Percentiles rank a stretch among this genome's conserved stretches.
phyloP scores from a whole-genome alignment of 2,797 vertebrate genomes.

The Acanthiza pusilla region DNA sequence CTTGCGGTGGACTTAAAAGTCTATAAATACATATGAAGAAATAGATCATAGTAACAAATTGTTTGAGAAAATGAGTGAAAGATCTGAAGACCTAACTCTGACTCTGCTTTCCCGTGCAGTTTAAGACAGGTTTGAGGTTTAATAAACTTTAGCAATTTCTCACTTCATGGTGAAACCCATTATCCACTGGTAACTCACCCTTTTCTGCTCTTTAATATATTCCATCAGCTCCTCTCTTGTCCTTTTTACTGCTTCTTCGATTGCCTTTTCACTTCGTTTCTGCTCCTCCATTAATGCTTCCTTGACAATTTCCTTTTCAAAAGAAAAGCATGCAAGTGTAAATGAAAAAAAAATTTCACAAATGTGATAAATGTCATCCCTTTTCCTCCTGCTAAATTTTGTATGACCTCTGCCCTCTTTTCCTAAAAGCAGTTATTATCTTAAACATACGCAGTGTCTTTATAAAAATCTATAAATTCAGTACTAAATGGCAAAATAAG shows the following conservation, averaged over 20 bases:
- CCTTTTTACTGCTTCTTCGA: slow-evolving; percentile 72
- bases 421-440: not conserved
- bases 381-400: not conserved
- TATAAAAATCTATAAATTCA: not conserved
- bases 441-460: not conserved
- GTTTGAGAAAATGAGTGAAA: not conserved
- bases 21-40: not conserved
- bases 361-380: not conserved
- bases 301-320: slow-evolving; percentile 70
- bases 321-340: not conserved
- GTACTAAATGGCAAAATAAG: not conserved
- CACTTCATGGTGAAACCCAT: not conserved
- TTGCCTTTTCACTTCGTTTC: slow-evolving; percentile 67
- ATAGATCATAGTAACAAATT: not conserved
- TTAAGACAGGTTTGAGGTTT: not conserved
- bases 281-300: slow-evolving; percentile 73
- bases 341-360: not conserved
- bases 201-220: slow-evolving; percentile 76
- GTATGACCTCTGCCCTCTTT: not conserved
- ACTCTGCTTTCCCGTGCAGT: not conserved
- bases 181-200: slow-evolving; percentile 65
- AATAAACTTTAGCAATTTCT: not conserved
- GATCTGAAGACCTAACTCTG: not conserved
- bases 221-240: slow-evolving; percentile 74
- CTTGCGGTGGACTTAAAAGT: not conserved